Base-by-base conservation (phyloP, 2,888 invertebrate genomes). In the Limnephilus marmoratus region DNA sequence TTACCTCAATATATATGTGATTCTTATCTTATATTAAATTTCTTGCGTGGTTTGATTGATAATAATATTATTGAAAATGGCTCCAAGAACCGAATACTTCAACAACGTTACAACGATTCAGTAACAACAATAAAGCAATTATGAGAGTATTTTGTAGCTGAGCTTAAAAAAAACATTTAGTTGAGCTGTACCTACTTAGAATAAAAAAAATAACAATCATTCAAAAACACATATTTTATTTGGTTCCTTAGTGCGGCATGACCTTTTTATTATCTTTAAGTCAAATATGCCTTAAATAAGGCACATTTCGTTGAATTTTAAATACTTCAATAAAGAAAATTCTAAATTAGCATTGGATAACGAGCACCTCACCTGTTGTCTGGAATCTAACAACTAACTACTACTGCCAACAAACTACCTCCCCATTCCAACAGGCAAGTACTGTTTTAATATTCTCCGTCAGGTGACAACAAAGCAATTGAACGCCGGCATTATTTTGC, bases 381-480 rank as follows among this genome's bases (percentile, higher is more conserved):
- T 18, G 68, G 24, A 7, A 68, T 7, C 68, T 24, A 4, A 68
- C 68, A 68, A 18, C 45, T 45, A 2, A 12, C 45, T 45, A 45
- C 45, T 45, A 12, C 68, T 24, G 24, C 68, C 24, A 68, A 68
- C 49, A 12, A 41, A 7, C 68, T 81, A 24, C 5, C 82, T 29
- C 41, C 29, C n/a, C 90, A 31, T 82, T 82, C 81, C 1, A 68
- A n/a, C 49, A 81, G 37, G 68, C 5, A 15, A 15, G 53, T 85
- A 85, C 68, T 85, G 85, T 90, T 85, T 90, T 85, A 85, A 83
- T 90, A 68, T 68, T 68, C 24, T 1, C 24, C n/a, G 7, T 49
- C 34, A 18, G 45, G 15, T 90, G 45, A 53, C 68, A 68, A 68
- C 90, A 90, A 90, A 89, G 85, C 81, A 29, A 86, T 31, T 18